phyloP scores from a whole-genome alignment of 2,113 vertebrate species.

The Maylandia zebra region DNA sequence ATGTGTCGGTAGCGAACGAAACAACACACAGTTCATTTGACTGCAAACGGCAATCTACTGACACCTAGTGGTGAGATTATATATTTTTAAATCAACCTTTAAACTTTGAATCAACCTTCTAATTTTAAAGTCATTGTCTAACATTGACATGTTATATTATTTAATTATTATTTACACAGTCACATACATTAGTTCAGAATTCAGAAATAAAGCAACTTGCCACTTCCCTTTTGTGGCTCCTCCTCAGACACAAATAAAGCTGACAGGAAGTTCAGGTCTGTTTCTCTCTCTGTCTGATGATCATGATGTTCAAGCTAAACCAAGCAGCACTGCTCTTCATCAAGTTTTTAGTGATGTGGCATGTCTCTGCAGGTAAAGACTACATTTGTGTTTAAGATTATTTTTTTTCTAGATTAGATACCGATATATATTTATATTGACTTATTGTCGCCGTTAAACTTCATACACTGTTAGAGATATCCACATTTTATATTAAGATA shows the following conservation, averaged over 20 bases:
- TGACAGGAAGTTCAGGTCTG: not conserved
- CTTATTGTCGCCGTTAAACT: not conserved
- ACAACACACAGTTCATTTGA: no score
- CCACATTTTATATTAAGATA: not conserved
- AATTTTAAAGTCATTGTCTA: not conserved
- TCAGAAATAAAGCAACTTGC: not conserved
- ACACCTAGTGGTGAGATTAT: not conserved
- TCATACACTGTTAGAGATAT: not conserved
- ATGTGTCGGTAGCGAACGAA: no score
- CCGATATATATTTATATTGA: not conserved
- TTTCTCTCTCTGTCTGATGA: not conserved
- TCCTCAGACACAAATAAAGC: not conserved
- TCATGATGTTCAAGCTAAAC: not conserved
- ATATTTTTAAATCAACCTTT: not conserved
- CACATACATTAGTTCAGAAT: not conserved
- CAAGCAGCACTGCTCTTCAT: not conserved
- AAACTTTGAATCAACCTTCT: not conserved
- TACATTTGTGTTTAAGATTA: not conserved
- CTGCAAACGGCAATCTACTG: not conserved
- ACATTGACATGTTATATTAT: not conserved
- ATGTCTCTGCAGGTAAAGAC: not conserved
- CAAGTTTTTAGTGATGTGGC: not conserved
- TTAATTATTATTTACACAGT: not conserved
- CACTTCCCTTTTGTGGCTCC: not conserved
- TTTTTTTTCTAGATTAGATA: not conserved